Evolutionary conservation across 2,888 invertebrate genomes (phyloP), one percentile per base, ranked within the genome.

Genomic region (Eristalis arbustorum): DNA sequence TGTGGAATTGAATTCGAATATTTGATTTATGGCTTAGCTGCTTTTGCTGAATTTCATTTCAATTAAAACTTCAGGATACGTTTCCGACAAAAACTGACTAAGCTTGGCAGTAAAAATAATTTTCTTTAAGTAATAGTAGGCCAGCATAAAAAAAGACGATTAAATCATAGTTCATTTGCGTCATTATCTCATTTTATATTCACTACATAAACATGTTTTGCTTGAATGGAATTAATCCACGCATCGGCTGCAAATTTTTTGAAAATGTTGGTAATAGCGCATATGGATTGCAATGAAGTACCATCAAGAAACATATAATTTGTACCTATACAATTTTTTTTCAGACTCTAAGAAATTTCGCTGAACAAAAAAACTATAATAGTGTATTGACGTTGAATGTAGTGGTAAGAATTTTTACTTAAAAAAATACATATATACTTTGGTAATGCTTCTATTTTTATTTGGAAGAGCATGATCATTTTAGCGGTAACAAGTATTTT

Each of bases 211-310:
- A 42, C 1, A 40, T 42, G 42, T 42, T 42, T 42, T 42, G n/a
- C 14, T n/a, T 42, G 14, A n/a, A 42, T 6, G n/a, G 42, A 42
- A 14, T n/a, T 42, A 10, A 31, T 1, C 8, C 28, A 18, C 66
- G 57, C 28, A 10, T 40, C 3, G 28, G 49, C 8, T 49, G 11
- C 4, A 34, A 40, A 34, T 6, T 18, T 68, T 1, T 83, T 6
- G 18, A 59, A 3, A 64, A 78, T 28, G 83, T 84, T 64, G 61
- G 79, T 78, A 69, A 56, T 49, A 28, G 18, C 63, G 8, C n/a
- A n/a, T n/a, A n/a, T n/a, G n/a, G n/a, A n/a, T n/a, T n/a, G n/a
- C n/a, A n/a, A n/a, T n/a, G n/a, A n/a, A n/a, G n/a, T n/a, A n/a
- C n/a, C n/a, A n/a, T n/a, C 8, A 31, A 68, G 37, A 18, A 18